Conservation (phyloP, 2,888 invertebrate species). For the Apotomis turbidana region DNA sequence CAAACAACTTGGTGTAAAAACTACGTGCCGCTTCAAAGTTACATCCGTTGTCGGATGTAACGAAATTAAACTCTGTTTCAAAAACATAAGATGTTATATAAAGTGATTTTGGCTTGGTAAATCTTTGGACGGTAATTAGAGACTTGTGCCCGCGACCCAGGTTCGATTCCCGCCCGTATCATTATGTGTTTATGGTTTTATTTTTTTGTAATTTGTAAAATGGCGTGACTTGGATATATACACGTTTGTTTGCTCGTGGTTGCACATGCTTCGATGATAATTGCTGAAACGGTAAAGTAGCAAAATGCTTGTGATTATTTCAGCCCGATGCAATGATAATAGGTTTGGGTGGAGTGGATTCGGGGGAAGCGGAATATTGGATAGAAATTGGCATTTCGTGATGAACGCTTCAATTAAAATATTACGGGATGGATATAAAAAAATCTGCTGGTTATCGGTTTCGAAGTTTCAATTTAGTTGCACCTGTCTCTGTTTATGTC, state of each 20-base stretch:
- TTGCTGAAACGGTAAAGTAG: slow-evolving; percentile 1
- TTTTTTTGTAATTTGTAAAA: slow-evolving; percentile 45
- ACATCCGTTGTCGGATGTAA: neutral
- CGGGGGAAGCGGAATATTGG: neutral
- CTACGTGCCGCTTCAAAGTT: slow-evolving; percentile 1
- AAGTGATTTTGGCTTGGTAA: neutral
- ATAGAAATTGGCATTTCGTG: slow-evolving; percentile 1
- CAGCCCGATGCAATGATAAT: neutral
- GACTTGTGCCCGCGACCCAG: slow-evolving; percentile 47
- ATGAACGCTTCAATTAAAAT: neutral
- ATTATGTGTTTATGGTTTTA: slow-evolving; percentile 64
- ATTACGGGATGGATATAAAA: too few species aligned
- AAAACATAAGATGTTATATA: neutral
- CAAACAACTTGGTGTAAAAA: neutral
- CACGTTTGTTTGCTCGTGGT: slow-evolving; percentile 13
- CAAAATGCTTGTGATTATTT: neutral
- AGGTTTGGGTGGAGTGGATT: neutral
- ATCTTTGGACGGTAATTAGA: slow-evolving; percentile 61
- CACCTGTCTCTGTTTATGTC: too few species aligned
- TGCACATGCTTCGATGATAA: slow-evolving; percentile 22
- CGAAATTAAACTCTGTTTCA: slow-evolving; percentile 5
- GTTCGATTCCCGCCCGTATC: slow-evolving; percentile 57
- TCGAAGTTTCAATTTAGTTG: too few species aligned
- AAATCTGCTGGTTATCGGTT: too few species aligned
- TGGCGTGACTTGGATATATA: slow-evolving; percentile 30